Evolutionary conservation across 2,797 vertebrate species (phyloP), one percentile per base, ranked within the genome.

Genomic region (Tachyglossus aculeatus): DNA sequence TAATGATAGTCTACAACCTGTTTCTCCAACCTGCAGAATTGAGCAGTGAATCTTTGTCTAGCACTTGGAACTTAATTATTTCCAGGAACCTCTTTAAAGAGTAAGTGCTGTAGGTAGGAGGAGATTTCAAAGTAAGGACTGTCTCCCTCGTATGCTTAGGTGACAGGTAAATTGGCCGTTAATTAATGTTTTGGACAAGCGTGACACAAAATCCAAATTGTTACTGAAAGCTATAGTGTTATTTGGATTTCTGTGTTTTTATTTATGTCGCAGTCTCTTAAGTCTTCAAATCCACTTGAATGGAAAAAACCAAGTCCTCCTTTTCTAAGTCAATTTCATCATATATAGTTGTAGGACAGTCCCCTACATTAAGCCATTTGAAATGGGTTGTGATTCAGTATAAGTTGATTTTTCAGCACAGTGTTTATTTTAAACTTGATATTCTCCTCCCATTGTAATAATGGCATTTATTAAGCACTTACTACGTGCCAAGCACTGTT

Each of bases 161-260:
- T 45, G 36, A 70, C 60, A 66, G 34, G 34, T 13, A 4, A 50
- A 70, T 44, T 66, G 40, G 4, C 16, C 16, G 58, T 67, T 25
- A 41, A 15, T 73, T 65, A 71, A 24, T 59, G 25, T 70, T 47
- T 55, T 59, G 21, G 45, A n/a, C 3, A 70, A 73, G 45, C 15
- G 59, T 29, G 29, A 58, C 6, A 33, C 70, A 24, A 10, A 69
- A 52, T 60, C 38, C 58, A 74, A 59, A 9, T 50, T 50, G 66
- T 69, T 55, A 69, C 41, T 43, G 22, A 58, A 78, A 69, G 19
- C 5, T 47, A 22, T 43, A n/a, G n/a, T n/a, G n/a, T n/a, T n/a
- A n/a, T n/a, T n/a, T n/a, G 1, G 61, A 58, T 69, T 59, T 58
- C 10, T 62, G 9, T 54, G 13, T 62, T 39, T n/a, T n/a, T 56